Evolutionary conservation across 2,797 vertebrate genomes (phyloP).

Genomic region (Eidolon dupreanum): DNA sequence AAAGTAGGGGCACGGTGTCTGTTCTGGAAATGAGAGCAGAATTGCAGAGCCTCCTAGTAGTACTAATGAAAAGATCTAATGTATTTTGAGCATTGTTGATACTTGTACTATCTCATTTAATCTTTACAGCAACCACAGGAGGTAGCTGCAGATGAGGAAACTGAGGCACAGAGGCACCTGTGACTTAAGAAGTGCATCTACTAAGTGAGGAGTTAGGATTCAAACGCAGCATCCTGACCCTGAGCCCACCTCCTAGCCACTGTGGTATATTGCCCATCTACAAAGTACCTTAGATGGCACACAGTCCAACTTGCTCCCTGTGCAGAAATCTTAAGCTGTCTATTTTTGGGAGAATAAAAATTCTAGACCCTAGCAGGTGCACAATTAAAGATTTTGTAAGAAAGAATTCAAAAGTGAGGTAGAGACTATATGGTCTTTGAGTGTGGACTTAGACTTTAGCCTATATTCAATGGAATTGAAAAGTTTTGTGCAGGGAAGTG

Average conservation of each 20-base stretch:
- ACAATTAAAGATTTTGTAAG: constrained; percentile 22
- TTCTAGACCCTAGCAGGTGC: constrained; percentile 1
- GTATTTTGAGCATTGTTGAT: not conserved
- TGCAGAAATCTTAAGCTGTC: not conserved
- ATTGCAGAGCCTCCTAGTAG: not conserved
- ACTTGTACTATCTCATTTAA: not conserved
- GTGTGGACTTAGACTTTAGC: not conserved
- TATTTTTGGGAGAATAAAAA: not conserved
- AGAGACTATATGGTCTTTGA: not conserved
- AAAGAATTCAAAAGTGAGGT: not conserved
- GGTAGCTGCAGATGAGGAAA: not conserved
- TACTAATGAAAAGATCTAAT: not conserved
- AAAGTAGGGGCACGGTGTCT: not conserved
- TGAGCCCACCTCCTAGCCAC: no score
- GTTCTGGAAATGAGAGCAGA: not conserved
- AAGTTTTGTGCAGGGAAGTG: constrained; percentile 36
- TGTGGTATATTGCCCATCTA: not conserved
- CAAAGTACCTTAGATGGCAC: not conserved
- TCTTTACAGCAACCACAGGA: not conserved
- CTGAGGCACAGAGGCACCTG: not conserved
- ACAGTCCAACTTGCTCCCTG: not conserved
- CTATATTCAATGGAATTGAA: not conserved
- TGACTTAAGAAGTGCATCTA: not conserved
- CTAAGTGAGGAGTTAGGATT: not conserved
- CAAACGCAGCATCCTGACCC: not conserved